These are phyloP conservation scores for Anoplopoma fimbria DNA, from an alignment of 2,113 vertebrate species.

Conservation along the genomic window DNA sequence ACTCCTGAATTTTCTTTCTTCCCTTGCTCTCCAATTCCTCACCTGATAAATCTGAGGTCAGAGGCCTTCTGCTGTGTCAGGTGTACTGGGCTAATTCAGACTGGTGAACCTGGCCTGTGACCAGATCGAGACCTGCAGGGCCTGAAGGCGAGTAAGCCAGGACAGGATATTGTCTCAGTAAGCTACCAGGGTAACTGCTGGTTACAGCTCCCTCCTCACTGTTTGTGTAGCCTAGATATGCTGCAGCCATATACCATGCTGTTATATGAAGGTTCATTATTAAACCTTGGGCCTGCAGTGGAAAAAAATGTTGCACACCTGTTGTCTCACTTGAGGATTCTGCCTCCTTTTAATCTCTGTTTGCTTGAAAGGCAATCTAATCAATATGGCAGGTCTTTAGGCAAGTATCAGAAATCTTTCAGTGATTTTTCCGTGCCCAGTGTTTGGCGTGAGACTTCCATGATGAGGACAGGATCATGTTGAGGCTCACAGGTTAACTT, in stretches of 20 bases:
- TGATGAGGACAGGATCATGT: no score
- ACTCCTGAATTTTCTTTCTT: not conserved
- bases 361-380: not conserved
- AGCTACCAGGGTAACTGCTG: conserved; percentile 70
- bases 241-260: conserved; percentile 16
- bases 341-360: no score
- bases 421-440: not conserved
- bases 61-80: conserved; percentile 48
- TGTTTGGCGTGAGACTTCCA: not conserved
- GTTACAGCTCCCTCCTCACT: conserved; percentile 49
- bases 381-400: not conserved
- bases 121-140: conserved; percentile 46
- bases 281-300: conserved; percentile 14
- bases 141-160: conserved; percentile 58
- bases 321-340: not conserved
- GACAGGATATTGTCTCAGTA: conserved; percentile 77
- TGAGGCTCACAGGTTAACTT: no score
- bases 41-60: conserved; percentile 45
- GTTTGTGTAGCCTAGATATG: conserved; percentile 56
- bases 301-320: conserved; percentile 13
- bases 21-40: conserved; percentile 22
- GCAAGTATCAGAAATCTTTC: not conserved
- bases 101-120: conserved; percentile 58
- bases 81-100: conserved; percentile 44
- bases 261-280: conserved; percentile 26